Base-by-base conservation (phyloP, 2,113 vertebrate genomes). In the Chamaetylas fuelleborni region DNA sequence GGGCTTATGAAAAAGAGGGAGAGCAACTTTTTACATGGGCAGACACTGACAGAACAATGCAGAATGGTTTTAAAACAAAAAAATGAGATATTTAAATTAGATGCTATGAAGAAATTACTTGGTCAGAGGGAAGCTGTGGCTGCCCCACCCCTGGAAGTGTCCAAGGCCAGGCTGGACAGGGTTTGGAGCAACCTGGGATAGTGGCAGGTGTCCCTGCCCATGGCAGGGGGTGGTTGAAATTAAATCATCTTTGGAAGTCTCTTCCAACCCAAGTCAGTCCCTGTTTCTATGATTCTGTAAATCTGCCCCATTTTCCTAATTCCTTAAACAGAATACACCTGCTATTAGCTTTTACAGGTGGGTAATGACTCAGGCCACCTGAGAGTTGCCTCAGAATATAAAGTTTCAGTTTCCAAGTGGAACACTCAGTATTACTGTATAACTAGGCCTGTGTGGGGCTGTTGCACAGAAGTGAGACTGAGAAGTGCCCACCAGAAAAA, bases 141-240 rank as follows among this genome's bases (percentile, higher is more conserved):
- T 73, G 33, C 19, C 6, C 33, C 33, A 38, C n/a, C 15, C 36
- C 51, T 73, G 36, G 42, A 14, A 58, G 51, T 38, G 12, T 18
- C 45, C 60, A 36, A n/a, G 60, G 36, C 15, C 43, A 66, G 26
- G 12, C 0, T 81, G 34, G 34, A 10, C 1, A 2, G 57, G 29
- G 7, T 3, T 72, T 57, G 33, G 60, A 53, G 33, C 23, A 36
- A 0, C 12, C 36, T 38, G 51, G 26, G 12, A 6, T 0, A 14
- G 51, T 24, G 56, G 12, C 18, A 61, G 14, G 14, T 45, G 45
- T 19, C 62, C 45, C 26, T 69, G 31, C 26, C 31, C 50, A 15
- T 9, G 31, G 20, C 14, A 43, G 17, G 15, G 11, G 31, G 9
- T 28, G 7, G 3, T 20, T 58, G 36, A 18, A 33, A 58, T 1